Evolutionary conservation across 2,113 vertebrate genomes (phyloP).

Genomic region (pig (Sus scrofa)): T2T-Sscrofa CM000814.6:71513001-71513500

Average conservation of each 20-base stretch:
- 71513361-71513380: background rate
- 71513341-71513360: background rate
- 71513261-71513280: background rate
- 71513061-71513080: too few relatives aligned
- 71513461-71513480: background rate
- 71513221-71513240: too few relatives aligned
- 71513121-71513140: too few relatives aligned
- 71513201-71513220: too few relatives aligned
- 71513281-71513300: fast-evolving
- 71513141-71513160: too few relatives aligned
- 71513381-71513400: background rate
- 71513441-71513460: fast-evolving
- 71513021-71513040: too few relatives aligned
- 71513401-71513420: background rate
- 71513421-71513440: background rate
- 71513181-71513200: too few relatives aligned
- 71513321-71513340: background rate
- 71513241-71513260: background rate
- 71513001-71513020: too few relatives aligned
- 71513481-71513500: background rate
- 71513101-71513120: too few relatives aligned
- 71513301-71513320: background rate
- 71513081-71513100: too few relatives aligned
- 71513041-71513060: too few relatives aligned
- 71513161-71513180: too few relatives aligned